Evolutionary conservation across 2,797 vertebrate genomes (phyloP).

Genomic region (Hirundo rustica): DNA sequence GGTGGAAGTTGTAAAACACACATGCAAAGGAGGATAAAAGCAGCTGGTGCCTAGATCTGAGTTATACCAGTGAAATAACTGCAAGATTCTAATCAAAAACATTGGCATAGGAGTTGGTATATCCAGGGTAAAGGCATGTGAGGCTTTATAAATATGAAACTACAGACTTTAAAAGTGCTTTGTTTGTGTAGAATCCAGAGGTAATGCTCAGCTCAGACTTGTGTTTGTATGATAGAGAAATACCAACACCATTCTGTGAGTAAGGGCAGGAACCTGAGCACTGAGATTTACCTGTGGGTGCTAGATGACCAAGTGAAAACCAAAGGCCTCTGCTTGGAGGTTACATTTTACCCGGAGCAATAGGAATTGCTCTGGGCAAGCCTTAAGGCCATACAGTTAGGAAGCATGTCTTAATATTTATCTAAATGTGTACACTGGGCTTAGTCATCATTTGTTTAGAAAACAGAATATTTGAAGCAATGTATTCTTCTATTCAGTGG

Average conservation of each 20-base stretch:
- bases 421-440: not conserved
- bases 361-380: not conserved
- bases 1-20: not conserved
- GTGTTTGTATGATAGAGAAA: not conserved
- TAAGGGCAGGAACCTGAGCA: not conserved
- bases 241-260: not conserved
- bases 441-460: not conserved
- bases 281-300: not conserved
- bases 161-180: not conserved
- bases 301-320: not conserved
- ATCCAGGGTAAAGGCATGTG: not conserved
- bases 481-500: not conserved
- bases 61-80: not conserved
- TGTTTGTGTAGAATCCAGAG: not conserved
- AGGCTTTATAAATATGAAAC: not conserved
- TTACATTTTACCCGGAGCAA: not conserved
- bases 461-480: not conserved
- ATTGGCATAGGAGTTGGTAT: fast-evolving
- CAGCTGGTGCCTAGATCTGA: not conserved
- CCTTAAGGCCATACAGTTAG: not conserved
- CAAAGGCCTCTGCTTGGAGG: not conserved
- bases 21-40: not conserved
- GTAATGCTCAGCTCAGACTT: not conserved
- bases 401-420: not conserved
- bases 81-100: not conserved